Conservation (phyloP, 23 tunicate genomes). For the Diplosoma virens region DNA sequence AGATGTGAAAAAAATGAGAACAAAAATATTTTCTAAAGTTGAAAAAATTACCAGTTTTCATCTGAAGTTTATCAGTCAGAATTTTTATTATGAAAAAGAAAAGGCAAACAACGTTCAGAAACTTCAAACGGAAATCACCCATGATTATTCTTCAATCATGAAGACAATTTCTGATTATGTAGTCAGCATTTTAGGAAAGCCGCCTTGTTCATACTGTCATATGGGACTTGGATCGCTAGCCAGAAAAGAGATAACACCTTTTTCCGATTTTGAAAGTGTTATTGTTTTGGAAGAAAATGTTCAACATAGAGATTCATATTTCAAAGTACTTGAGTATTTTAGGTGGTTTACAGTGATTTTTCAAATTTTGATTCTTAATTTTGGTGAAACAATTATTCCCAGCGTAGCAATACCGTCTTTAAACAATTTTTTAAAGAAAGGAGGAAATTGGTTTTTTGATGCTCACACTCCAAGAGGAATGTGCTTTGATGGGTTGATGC, state of each 20-base stretch:
- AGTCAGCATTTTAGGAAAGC: conserved; percentile 18
- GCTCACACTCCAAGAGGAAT: conserved; percentile 58
- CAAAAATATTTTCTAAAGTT: not conserved
- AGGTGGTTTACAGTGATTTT: conserved; percentile 66
- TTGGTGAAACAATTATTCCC: conserved; percentile 63
- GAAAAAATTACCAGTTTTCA: not conserved
- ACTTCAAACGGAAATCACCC: conserved; percentile 7
- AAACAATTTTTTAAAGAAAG: conserved; percentile 14
- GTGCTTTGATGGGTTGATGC: conserved; percentile 60
- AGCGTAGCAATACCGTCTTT: conserved; percentile 35
- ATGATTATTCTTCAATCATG: conserved; percentile 25
- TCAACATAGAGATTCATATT: conserved; percentile 3
- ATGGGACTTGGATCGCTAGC: conserved; percentile 45
- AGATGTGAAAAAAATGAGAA: conserved; percentile 17
- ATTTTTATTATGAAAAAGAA: not conserved
- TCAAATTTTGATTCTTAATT: conserved; percentile 40
- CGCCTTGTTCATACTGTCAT: conserved; percentile 51
- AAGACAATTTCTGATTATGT: conserved; percentile 8
- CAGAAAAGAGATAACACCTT: conserved; percentile 52
- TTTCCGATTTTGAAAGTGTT: conserved; percentile 64
- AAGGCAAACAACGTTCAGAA: not conserved
- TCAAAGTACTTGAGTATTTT: conserved; percentile 38
- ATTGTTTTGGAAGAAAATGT: conserved; percentile 48
- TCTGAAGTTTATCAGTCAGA: too few species aligned
- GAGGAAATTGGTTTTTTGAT: conserved; percentile 58